These are phyloP conservation scores for Tetramorium bicarinatum DNA, from an alignment of 2,888 invertebrate genomes.

Conservation along the genomic window DNA sequence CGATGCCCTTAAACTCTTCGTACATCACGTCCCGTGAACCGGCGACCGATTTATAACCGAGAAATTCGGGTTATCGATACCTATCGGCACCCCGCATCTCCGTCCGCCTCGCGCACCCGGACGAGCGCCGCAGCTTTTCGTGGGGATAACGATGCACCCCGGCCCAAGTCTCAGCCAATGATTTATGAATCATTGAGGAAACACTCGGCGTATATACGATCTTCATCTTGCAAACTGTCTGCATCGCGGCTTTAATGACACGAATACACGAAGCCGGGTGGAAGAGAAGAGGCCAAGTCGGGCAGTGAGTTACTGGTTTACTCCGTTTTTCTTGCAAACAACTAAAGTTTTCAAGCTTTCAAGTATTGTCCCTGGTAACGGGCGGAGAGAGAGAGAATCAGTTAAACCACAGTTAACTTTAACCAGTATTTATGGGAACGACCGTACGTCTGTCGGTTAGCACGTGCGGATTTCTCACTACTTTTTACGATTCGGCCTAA, in stretches of 20 bases:
- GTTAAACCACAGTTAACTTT: constrained; percentile 47
- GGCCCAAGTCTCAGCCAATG: constrained; percentile 26
- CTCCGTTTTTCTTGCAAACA: constrained; percentile 31
- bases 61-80: constrained; percentile 82
- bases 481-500: constrained; percentile 45
- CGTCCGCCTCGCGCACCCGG: not conserved
- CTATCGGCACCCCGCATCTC: constrained; percentile 64
- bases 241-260: constrained; percentile 20
- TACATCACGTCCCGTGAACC: constrained; percentile 79
- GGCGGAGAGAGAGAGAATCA: constrained; percentile 12
- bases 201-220: constrained; percentile 5
- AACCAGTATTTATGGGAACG: constrained; percentile 52
- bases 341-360: constrained; percentile 28
- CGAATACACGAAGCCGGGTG: constrained; percentile 34
- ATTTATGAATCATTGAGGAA: constrained; percentile 53
- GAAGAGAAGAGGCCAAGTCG: constrained; percentile 5
- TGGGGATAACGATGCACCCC: constrained; percentile 34
- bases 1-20: constrained; percentile 82
- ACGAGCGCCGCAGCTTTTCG: constrained; percentile 26
- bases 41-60: constrained; percentile 80
- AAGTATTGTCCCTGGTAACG: constrained; percentile 18
- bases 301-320: constrained; percentile 17
- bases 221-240: constrained; percentile 26
- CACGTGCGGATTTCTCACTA: constrained; percentile 50
- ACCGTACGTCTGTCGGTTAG: constrained; percentile 44